Conservation (phyloP, 2,113 vertebrate species). For the Tringa solitaria region DNA sequence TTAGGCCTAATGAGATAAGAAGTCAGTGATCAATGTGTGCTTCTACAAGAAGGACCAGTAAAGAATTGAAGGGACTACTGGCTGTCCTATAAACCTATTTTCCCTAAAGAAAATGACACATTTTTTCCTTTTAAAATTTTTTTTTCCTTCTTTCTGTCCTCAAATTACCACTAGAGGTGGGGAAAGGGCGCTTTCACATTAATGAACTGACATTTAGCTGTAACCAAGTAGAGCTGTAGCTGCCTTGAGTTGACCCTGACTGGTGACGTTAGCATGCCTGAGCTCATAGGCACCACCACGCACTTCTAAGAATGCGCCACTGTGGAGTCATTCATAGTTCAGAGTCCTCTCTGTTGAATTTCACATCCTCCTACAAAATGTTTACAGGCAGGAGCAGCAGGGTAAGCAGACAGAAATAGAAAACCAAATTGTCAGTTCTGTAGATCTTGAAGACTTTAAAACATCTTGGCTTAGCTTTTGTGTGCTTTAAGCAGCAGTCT, state of each 20-base stretch:
- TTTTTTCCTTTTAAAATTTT: neutral
- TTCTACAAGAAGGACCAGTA: neutral
- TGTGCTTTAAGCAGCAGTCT: conserved; percentile 30
- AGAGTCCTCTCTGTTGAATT: conserved; percentile 34
- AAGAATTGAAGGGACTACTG: neutral
- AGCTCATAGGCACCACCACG: conserved; percentile 44
- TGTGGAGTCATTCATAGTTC: conserved; percentile 36
- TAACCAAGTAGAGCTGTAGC: neutral
- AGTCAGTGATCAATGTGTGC: neutral
- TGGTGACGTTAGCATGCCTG: neutral
- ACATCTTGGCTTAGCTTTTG: conserved; percentile 46
- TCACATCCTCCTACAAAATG: conserved; percentile 46
- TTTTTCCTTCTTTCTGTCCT: neutral
- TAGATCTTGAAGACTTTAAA: conserved; percentile 16
- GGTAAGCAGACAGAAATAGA: conserved; percentile 66
- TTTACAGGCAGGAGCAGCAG: conserved; percentile 44
- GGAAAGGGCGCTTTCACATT: neutral
- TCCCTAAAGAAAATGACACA: neutral
- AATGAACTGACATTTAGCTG: neutral
- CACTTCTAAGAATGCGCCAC: conserved; percentile 20
- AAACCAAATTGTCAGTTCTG: conserved; percentile 51
- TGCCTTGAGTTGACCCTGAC: neutral
- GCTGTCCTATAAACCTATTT: neutral
- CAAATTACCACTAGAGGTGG: neutral
- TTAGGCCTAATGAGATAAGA: neutral